phyloP scores from a whole-genome alignment of 1,140 invertebrate species.

The Chlorops oryzae region DNA sequence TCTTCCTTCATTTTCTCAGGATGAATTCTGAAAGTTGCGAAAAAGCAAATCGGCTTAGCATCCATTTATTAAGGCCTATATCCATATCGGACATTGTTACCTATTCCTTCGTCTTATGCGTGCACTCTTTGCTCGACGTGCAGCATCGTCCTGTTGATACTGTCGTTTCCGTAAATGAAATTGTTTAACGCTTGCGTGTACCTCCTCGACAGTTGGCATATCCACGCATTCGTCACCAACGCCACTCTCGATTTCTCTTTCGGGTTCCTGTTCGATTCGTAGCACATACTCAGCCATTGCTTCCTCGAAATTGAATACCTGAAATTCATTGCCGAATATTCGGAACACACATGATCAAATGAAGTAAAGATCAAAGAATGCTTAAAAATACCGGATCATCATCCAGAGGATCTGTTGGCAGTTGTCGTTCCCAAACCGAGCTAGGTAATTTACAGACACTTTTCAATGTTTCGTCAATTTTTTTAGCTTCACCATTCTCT shows the following conservation, averaged over 20 bases:
- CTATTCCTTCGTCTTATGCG: conserved; percentile 36
- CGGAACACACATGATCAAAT: conserved; percentile 3
- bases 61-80: neutral
- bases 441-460: conserved; percentile 43
- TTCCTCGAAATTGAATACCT: conserved; percentile 35
- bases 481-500: conserved; percentile 43
- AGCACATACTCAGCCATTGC: conserved; percentile 35
- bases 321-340: neutral
- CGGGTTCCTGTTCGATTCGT: conserved; percentile 38
- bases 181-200: conserved; percentile 45
- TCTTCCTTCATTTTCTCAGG: conserved; percentile 28
- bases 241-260: conserved; percentile 43
- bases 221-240: conserved; percentile 24
- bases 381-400: conserved; percentile 25
- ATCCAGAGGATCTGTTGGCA: conserved; percentile 22
- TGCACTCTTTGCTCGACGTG: conserved; percentile 36
- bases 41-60: neutral
- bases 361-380: too few species aligned
- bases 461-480: conserved; percentile 50
- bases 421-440: conserved; percentile 34
- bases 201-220: conserved; percentile 36
- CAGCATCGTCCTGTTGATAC: conserved; percentile 37
- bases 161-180: conserved; percentile 43
- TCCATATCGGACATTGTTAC: conserved; percentile 16
- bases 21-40: conserved; percentile 21